Conservation (phyloP, 2,888 invertebrate genomes). For the Taphrorychus bicolor region DNA sequence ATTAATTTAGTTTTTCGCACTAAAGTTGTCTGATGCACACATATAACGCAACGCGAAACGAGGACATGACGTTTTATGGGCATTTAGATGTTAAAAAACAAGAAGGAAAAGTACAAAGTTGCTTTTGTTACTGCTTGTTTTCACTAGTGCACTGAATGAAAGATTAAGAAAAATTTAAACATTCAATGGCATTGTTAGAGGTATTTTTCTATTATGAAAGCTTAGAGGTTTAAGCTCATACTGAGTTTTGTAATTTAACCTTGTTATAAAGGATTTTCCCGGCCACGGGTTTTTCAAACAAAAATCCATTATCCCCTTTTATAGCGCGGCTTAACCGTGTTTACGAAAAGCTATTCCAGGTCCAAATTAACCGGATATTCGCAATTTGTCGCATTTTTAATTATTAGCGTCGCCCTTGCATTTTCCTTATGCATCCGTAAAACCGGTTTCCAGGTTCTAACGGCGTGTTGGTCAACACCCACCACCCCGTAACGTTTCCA, state of each 20-base stretch:
- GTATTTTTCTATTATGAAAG: not conserved
- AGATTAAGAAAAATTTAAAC: too few species aligned
- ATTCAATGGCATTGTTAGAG: too few species aligned
- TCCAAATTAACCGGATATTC: not conserved
- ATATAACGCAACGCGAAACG: too few species aligned
- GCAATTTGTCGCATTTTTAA: not conserved
- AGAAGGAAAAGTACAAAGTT: not conserved
- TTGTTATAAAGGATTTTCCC: not conserved
- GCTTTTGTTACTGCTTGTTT: not conserved
- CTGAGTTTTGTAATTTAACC: not conserved
- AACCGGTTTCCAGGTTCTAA: not conserved
- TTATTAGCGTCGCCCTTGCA: not conserved
- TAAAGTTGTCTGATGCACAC: conserved; percentile 2
- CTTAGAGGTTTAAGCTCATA: not conserved
- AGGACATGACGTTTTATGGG: not conserved
- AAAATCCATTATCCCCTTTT: not conserved
- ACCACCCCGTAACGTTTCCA: not conserved
- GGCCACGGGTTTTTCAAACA: not conserved
- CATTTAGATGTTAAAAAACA: not conserved
- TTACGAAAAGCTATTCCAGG: not conserved
- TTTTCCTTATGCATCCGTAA: not conserved
- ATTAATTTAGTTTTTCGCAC: conserved; percentile 18
- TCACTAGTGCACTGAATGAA: not conserved
- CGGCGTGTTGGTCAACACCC: not conserved
- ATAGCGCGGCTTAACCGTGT: not conserved